A percentile compares a stretch with the other conserved stretches of the same genome.
These are phyloP conservation scores for Dryocosmus kuriphilus DNA, from an alignment of 2,888 invertebrate species.

Conservation along the genomic window DNA sequence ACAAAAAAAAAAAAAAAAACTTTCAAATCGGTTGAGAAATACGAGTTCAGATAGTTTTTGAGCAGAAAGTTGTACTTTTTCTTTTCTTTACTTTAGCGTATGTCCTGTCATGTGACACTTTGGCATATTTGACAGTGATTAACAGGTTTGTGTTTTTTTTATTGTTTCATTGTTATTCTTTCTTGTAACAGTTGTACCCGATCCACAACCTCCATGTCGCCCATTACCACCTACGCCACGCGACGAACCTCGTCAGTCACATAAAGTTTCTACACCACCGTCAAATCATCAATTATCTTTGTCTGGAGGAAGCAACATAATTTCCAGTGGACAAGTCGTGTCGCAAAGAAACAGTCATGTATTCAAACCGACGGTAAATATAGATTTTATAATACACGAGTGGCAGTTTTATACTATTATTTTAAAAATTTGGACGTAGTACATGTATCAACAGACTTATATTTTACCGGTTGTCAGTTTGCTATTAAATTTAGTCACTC, in stretches of 20 bases:
- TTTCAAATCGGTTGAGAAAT: too few species aligned
- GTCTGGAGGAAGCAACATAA: constrained; percentile 63
- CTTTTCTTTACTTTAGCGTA: too few species aligned
- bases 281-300: constrained; percentile 72
- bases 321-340: constrained; percentile 78
- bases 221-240: constrained; percentile 92
- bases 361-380: constrained; percentile 91
- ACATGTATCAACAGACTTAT: too few species aligned
- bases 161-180: neutral
- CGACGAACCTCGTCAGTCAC: constrained; percentile 78
- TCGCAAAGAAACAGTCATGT: constrained; percentile 91
- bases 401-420: too few species aligned
- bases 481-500: too few species aligned
- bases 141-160: neutral
- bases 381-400: neutral
- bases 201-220: constrained; percentile 89
- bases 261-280: constrained; percentile 76
- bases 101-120: neutral
- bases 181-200: constrained; percentile 86
- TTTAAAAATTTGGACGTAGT: too few species aligned
- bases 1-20: too few species aligned
- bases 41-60: too few species aligned
- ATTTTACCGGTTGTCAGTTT: too few species aligned
- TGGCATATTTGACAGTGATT: neutral
- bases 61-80: too few species aligned